Percentiles rank a stretch among this genome's conserved stretches.
Conservation (phyloP, 2,797 vertebrate genomes). For the Acanthiza pusilla region DNA sequence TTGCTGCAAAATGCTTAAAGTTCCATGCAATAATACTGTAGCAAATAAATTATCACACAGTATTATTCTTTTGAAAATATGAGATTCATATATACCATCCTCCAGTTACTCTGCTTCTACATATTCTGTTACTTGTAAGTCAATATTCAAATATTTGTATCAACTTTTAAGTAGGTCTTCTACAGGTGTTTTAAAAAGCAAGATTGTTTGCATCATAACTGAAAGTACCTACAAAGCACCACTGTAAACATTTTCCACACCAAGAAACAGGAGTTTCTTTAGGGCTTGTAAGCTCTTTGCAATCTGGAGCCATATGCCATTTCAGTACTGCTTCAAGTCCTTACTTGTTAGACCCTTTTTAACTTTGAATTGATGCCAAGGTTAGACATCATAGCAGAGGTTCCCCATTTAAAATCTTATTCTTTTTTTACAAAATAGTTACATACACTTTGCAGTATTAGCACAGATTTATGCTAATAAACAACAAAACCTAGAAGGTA, state of each 20-base stretch:
- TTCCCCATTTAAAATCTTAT: neutral
- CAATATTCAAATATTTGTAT: neutral
- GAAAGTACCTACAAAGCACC: constrained; percentile 46
- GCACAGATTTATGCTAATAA: neutral
- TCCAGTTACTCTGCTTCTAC: neutral
- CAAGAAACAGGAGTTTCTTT: constrained; percentile 44
- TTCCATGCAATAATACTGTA: neutral
- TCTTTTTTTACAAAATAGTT: neutral
- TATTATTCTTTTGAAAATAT: neutral
- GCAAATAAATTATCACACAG: neutral
- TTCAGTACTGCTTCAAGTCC: constrained; percentile 29
- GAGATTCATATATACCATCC: neutral
- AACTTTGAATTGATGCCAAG: constrained; percentile 38
- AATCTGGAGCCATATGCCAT: constrained; percentile 57
- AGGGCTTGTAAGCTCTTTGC: constrained; percentile 37
- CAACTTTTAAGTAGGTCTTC: neutral
- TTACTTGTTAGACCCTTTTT: constrained; percentile 24
- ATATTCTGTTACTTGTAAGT: neutral
- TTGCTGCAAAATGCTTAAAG: neutral
- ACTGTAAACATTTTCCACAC: constrained; percentile 41
- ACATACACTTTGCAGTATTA: neutral
- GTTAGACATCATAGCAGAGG: constrained; percentile 30
- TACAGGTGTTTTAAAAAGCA: constrained; percentile 17
- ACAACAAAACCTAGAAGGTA: neutral
- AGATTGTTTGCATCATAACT: neutral